These are phyloP conservation scores for Nemotelus pantherinus DNA, from an alignment of 2,888 invertebrate species.

Conservation along the genomic window DNA sequence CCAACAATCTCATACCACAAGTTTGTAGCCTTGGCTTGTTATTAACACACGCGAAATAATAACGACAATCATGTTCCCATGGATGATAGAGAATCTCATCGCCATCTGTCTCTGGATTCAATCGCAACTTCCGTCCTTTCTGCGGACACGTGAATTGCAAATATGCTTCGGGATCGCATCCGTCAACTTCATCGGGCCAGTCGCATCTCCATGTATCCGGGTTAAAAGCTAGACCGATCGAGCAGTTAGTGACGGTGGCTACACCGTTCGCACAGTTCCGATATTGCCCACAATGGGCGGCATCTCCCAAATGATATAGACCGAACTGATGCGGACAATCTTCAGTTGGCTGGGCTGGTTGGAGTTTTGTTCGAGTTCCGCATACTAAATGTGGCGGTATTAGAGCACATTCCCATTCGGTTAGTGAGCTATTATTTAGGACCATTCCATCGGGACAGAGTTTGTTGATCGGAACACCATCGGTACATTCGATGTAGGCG, in stretches of 20 bases:
- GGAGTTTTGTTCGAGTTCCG: conserved; percentile 74
- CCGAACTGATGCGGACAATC: conserved; percentile 73
- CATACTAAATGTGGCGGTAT: conserved; percentile 85
- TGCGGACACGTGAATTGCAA: conserved; percentile 83
- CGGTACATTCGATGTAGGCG: conserved; percentile 74
- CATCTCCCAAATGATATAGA: conserved; percentile 76
- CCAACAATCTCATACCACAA: conserved; percentile 70
- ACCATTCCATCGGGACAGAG: conserved; percentile 84
- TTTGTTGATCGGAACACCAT: conserved; percentile 78
- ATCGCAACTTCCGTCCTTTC: conserved; percentile 61
- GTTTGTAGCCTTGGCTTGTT: conserved; percentile 78
- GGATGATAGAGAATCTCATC: conserved; percentile 58
- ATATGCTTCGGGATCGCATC: conserved; percentile 80
- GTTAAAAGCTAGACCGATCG: conserved; percentile 84
- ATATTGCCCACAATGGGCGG: conserved; percentile 77
- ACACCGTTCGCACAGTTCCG: conserved; percentile 83
- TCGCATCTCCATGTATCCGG: conserved; percentile 80
- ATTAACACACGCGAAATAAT: conserved; percentile 81
- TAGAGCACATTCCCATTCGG: conserved; percentile 79
- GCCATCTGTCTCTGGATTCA: conserved; percentile 58
- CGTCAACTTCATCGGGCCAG: conserved; percentile 85
- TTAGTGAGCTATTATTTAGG: conserved; percentile 74
- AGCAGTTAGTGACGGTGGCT: conserved; percentile 78
- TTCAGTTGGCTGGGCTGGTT: conserved; percentile 70
- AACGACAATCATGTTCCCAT: conserved; percentile 77